Evolutionary conservation across 1,140 invertebrate genomes (phyloP).

Genomic region (Heliconius hewitsoni): DNA sequence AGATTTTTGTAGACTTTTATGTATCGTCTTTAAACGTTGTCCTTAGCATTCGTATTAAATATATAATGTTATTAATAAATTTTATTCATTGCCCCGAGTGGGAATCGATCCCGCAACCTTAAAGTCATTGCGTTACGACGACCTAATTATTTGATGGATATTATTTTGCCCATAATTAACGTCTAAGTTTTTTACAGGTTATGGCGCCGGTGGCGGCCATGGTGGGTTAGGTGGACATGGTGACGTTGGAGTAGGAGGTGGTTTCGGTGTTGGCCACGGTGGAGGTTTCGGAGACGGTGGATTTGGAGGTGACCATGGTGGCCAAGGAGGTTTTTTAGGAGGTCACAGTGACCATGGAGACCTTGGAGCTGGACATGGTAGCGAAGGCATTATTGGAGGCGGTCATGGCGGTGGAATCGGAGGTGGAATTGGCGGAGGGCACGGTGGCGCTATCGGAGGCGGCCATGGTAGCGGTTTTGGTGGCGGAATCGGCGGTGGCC

Average conservation of each 20-base stretch:
- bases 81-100: too few species aligned
- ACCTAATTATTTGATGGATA: background rate
- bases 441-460: constrained; percentile 30
- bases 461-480: constrained; percentile 29
- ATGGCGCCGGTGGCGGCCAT: constrained; percentile 30
- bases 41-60: too few species aligned
- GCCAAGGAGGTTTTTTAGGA: constrained; percentile 23
- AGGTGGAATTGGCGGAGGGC: constrained; percentile 15
- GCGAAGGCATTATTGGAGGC: constrained; percentile 8
- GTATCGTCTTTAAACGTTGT: too few species aligned
- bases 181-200: constrained; percentile 22
- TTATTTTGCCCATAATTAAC: background rate
- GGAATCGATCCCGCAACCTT: too few species aligned
- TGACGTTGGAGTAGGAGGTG: constrained; percentile 28
- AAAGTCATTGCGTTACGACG: too few species aligned
- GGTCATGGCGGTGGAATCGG: background rate
- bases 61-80: too few species aligned
- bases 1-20: too few species aligned
- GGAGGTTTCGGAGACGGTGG: constrained; percentile 27
- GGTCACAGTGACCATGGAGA: constrained; percentile 20
- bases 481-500: constrained; percentile 20
- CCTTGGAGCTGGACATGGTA: constrained; percentile 20
- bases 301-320: constrained; percentile 24
- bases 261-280: constrained; percentile 21
- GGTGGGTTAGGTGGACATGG: constrained; percentile 32